phyloP scores from a whole-genome alignment of 1,140 invertebrate species.

The Olivierus martensii region DNA sequence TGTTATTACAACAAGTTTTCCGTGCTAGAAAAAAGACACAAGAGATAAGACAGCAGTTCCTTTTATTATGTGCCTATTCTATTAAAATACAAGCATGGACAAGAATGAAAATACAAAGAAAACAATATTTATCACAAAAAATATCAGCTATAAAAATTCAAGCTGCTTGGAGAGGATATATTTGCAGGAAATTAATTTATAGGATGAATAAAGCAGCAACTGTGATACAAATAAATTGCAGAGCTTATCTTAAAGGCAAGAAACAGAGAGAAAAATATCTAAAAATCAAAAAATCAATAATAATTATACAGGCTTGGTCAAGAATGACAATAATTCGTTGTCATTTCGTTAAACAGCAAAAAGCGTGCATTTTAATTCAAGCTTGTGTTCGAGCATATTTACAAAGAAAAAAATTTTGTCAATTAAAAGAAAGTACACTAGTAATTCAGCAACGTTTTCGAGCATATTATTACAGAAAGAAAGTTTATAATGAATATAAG shows the following conservation, averaged over 20 bases:
- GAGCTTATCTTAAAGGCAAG: constrained; percentile 13
- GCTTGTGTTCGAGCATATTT: background rate
- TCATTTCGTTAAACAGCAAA: background rate
- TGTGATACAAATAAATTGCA: constrained; percentile 19
- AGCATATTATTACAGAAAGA: background rate
- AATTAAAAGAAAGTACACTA: background rate
- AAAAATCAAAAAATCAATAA: background rate
- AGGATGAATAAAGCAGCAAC: constrained; percentile 14
- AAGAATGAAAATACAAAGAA: background rate
- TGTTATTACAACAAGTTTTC: too few relatives aligned
- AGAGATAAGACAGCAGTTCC: too few relatives aligned
- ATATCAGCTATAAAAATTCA: background rate
- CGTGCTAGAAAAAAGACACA: too few relatives aligned
- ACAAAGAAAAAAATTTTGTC: background rate
- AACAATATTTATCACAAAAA: background rate
- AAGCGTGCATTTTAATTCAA: constrained; percentile 1
- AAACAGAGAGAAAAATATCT: background rate
- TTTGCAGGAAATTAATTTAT: constrained; percentile 8
- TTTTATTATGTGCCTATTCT: too few relatives aligned
- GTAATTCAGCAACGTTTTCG: constrained; percentile 2
- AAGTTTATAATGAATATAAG: background rate
- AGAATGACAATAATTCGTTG: background rate
- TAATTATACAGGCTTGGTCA: constrained; percentile 1
- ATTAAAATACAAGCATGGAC: too few relatives aligned
- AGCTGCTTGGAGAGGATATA: background rate